These are phyloP conservation scores for Cerceris ruficornis DNA, from an alignment of 2,888 invertebrate species.

Conservation along the genomic window DNA sequence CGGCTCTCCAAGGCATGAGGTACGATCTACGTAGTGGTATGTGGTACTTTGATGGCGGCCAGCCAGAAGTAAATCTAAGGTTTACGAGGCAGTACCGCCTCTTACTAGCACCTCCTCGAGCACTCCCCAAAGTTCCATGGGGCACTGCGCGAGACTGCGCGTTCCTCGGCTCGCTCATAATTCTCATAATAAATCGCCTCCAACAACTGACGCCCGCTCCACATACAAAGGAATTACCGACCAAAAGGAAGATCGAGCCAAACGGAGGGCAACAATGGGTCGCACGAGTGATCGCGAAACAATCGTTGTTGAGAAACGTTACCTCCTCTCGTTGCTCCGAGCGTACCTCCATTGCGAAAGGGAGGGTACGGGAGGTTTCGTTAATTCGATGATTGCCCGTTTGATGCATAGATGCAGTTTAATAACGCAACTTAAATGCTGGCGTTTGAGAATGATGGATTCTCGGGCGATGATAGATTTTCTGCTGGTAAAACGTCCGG, in stretches of 20 bases:
- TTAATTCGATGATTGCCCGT: constrained; percentile 25
- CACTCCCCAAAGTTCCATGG: constrained; percentile 76
- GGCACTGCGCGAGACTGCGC: constrained; percentile 51
- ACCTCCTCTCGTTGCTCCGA: constrained; percentile 16
- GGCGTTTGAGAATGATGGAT: background rate
- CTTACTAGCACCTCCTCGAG: constrained; percentile 82
- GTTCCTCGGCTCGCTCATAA: constrained; percentile 72
- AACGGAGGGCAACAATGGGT: constrained; percentile 45
- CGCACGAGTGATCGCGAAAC: constrained; percentile 57
- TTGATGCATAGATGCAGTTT: background rate
- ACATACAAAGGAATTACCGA: constrained; percentile 65
- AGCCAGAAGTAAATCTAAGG: constrained; percentile 82
- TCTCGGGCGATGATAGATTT: background rate
- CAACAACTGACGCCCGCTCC: constrained; percentile 67
- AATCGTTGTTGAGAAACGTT: constrained; percentile 49
- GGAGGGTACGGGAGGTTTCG: constrained; percentile 17
- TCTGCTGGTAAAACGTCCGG: no score
- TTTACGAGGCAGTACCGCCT: constrained; percentile 82
- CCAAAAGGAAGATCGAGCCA: constrained; percentile 46
- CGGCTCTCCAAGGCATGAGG: constrained; percentile 69
- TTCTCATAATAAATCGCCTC: constrained; percentile 80
- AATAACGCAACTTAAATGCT: background rate
- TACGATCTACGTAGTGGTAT: constrained; percentile 67
- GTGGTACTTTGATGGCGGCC: constrained; percentile 80
- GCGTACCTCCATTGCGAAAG: constrained; percentile 12